phyloP scores from a whole-genome alignment of 2,113 vertebrate genomes.

The Sclerurus mexicanus region DNA sequence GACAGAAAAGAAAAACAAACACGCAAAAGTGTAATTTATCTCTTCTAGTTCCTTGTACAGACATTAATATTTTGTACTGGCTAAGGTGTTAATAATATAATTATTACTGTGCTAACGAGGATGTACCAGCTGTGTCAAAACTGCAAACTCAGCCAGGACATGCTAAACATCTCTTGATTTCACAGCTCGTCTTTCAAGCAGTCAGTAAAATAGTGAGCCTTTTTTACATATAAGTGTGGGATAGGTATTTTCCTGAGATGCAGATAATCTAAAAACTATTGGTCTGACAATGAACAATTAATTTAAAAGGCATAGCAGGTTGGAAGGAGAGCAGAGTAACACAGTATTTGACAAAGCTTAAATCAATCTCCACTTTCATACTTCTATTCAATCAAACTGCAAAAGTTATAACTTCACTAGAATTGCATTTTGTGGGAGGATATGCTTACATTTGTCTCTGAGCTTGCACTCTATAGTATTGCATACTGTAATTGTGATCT shows the following conservation, averaged over 20 bases:
- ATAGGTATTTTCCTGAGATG: background rate
- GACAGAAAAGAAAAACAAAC: background rate
- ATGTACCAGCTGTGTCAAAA: background rate
- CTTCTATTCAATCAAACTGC: background rate
- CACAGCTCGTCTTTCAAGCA: background rate
- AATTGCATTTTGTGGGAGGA: background rate
- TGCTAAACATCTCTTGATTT: background rate
- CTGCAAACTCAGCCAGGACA: background rate
- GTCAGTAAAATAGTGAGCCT: background rate
- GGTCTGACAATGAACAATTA: background rate
- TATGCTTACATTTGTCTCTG: fast-evolving
- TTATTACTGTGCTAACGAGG: background rate
- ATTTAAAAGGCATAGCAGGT: background rate
- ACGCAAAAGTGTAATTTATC: background rate
- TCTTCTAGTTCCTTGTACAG: background rate
- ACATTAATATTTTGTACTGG: background rate
- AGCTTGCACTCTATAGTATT: background rate
- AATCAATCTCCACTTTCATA: background rate
- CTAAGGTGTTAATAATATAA: background rate
- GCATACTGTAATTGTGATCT: background rate
- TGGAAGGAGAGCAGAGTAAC: background rate
- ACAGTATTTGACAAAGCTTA: background rate
- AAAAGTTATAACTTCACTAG: background rate
- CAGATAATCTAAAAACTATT: background rate
- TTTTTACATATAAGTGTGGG: background rate